Evolutionary conservation across 2,888 invertebrate genomes (phyloP), one percentile per base, ranked within the genome.

Genomic region (Odontomyia ornata): DNA sequence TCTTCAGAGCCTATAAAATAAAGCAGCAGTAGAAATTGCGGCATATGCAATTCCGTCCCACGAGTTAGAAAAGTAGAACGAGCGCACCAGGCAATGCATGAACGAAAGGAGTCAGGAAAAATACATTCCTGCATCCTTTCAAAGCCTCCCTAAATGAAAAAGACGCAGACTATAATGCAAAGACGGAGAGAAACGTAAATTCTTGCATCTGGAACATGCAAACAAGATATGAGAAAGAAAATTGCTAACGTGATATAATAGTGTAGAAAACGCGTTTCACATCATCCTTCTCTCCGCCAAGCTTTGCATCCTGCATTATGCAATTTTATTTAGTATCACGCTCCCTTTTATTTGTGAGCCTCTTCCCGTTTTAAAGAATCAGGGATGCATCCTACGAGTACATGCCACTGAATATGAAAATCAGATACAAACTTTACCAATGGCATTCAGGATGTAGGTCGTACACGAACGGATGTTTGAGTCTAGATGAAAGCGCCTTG

Each of bases 371-470:
- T 15, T 15, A 52, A 18, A 52, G 52, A 52, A 52, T 52, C n/a
- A 9, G 13, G 18, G 18, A 52, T 52, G 52, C 52, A 52, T 52
- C 13, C 52, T 52, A 3, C n/a, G n/a, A n/a, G n/a, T n/a, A n/a
- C n/a, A n/a, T n/a, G 52, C n/a, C 4, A 18, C 52, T 52, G 52
- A 4, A 52, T 52, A 52, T 18, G 52, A 4, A 52, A 52, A 52
- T 52, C 52, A 52, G 52, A 52, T 52, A 52, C 52, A 52, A 52
- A 52, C 52, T 52, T 52, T 52, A 52, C 13, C 52, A 52, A 52
- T 52, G 52, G n/a, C 15, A 15, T 15, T 3, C 52, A 52, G 52
- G 52, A 52, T 52, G 60, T 25, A 60, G 21, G 60, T 60, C 60
- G 60, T 25, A 7, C 25, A 52, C 15, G 25, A 60, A 60, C 60